Evolutionary conservation across 2,797 vertebrate species (phyloP), one percentile per base, ranked within the genome.

Genomic region (Hozukius guyotensis): DNA sequence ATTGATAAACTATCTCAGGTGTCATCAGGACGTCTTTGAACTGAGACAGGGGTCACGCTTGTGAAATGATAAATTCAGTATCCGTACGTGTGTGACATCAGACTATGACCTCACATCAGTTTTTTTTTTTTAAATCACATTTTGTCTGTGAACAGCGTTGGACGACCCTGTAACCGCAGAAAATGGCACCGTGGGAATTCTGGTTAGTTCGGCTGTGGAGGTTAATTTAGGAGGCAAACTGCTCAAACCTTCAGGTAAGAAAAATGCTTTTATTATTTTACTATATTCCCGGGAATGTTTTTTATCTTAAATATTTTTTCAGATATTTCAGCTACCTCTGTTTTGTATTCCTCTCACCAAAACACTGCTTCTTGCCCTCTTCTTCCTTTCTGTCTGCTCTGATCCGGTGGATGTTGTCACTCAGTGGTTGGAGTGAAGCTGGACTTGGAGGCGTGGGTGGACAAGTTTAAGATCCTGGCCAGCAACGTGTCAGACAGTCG

Each of bases 391-490:
- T 62, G 9, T 81, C 8, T 57, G 57, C n/a, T 34, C 36, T 64
- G 52, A 25, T 83, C 31, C 18, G 29, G 24, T 76, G 74, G 60
- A 29, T 78, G 4, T 32, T 11, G 3, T 78, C 72, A 18, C 65
- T 59, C 85, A 99, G 99, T 99, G 94, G 98, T 99, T 6, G 99
- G 99, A 3, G 97, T 99, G 88, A 99, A 99, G 91, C 94, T 99
- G 90, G 98, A 99, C 92, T 91, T 99, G 90, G 99, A 99, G 85
- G 97, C 98, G 11, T 99, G 99, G 99, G 97, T 99, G 11, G 98
- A 99, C 93, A 99, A 99, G 93, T 99, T 99, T 90, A 99, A 99
- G 94, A 98, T 99, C 92, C 94, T 99, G 78, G 99, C 99, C 25
- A 99, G 98, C 93, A 99, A 99, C 34, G 97, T 97, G 80, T 99